Conservation (phyloP, 92 coral and sea anemone species). For the Epizoanthus stellaris region DNA sequence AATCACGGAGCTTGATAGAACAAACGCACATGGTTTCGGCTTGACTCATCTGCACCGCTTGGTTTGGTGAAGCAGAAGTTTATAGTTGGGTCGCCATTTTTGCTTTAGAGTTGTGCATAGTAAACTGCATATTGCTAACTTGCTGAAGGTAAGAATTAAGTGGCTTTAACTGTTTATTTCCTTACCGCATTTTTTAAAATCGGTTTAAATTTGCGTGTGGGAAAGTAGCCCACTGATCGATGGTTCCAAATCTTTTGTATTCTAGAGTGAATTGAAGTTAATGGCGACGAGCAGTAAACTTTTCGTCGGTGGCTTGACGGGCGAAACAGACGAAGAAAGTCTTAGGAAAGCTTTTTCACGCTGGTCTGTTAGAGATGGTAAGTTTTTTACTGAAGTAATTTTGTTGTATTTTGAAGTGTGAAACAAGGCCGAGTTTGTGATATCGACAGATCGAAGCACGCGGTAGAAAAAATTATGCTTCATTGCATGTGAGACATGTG, state of each 20-base stretch:
- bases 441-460: too few relatives aligned
- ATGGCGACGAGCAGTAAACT: constrained; percentile 22
- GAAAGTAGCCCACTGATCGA: background rate
- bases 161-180: background rate
- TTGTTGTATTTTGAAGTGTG: background rate
- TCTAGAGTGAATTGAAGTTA: background rate
- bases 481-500: too few relatives aligned
- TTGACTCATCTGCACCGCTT: too few relatives aligned
- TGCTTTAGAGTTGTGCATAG: too few relatives aligned
- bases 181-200: background rate
- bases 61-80: background rate
- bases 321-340: constrained; percentile 40
- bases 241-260: background rate
- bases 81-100: background rate
- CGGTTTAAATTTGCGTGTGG: background rate
- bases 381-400: background rate
- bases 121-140: background rate
- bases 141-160: background rate
- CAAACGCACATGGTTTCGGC: constrained; percentile 20
- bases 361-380: constrained; percentile 47
- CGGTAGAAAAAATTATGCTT: too few relatives aligned
- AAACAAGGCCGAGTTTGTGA: too few relatives aligned
- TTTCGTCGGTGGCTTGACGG: constrained; percentile 33
- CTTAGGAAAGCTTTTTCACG: constrained; percentile 31
- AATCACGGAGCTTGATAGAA: constrained; percentile 18